These are phyloP conservation scores for Saturnia japonica DNA, from an alignment of 2,888 invertebrate species.

Conservation along the genomic window DNA sequence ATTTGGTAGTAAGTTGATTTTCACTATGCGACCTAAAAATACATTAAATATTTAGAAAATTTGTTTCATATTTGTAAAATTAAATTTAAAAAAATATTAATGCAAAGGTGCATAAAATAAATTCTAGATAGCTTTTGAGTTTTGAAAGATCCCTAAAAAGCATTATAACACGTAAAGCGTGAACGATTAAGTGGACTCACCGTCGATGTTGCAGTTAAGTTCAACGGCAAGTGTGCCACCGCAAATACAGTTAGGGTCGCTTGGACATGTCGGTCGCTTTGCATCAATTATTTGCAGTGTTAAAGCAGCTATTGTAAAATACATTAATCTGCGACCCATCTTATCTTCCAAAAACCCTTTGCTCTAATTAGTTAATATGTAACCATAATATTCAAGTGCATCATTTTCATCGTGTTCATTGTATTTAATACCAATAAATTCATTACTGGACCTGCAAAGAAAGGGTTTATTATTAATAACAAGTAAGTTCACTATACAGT, in stretches of 20 bases:
- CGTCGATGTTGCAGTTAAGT: slow-evolving; percentile 77
- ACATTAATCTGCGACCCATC: slow-evolving; percentile 63
- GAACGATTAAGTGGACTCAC: slow-evolving; percentile 62
- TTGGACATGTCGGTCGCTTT: slow-evolving; percentile 64
- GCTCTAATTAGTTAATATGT: slow-evolving; percentile 39
- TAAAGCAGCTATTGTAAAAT: slow-evolving; percentile 58
- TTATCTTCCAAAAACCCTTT: slow-evolving; percentile 37
- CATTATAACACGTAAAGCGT: slow-evolving; percentile 31
- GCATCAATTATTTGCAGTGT: slow-evolving; percentile 70
- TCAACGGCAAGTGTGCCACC: slow-evolving; percentile 72
- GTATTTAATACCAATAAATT: slow-evolving; percentile 32
- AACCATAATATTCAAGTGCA: slow-evolving; percentile 31
- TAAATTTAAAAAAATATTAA: slow-evolving; percentile 15
- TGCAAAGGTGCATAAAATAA: not conserved
- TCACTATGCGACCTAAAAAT: slow-evolving; percentile 69
- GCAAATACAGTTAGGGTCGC: slow-evolving; percentile 77
- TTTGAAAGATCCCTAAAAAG: slow-evolving; percentile 35
- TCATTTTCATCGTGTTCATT: slow-evolving; percentile 33
- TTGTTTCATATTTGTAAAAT: not conserved
- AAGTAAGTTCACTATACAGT: slow-evolving; percentile 34
- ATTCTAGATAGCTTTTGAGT: not conserved
- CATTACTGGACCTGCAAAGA: slow-evolving; percentile 50
- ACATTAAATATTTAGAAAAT: slow-evolving; percentile 16
- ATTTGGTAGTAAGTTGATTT: slow-evolving; percentile 69
- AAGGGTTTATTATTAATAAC: slow-evolving; percentile 32